phyloP scores from a whole-genome alignment of 2,113 vertebrate species.

The Orcinus orca region DNA sequence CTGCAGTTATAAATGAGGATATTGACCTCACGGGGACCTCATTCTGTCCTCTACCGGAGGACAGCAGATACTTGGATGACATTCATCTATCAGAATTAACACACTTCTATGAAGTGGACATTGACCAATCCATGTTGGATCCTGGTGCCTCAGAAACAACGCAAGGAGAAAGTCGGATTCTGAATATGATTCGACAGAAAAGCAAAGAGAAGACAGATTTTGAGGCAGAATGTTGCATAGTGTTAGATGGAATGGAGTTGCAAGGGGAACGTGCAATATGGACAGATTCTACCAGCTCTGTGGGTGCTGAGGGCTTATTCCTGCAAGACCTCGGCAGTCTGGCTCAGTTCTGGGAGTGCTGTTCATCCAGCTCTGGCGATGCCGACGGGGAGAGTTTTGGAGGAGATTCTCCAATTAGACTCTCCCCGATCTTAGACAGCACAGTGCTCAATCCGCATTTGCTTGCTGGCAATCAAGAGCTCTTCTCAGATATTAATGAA shows the following conservation, averaged over 20 bases:
- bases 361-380: constrained; percentile 95
- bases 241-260: constrained; percentile 97
- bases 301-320: constrained; percentile 91
- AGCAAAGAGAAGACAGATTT: constrained; percentile 94
- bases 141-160: constrained; percentile 99
- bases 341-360: constrained; percentile 98
- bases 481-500: constrained; percentile 92
- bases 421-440: constrained; percentile 92
- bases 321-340: constrained; percentile 94
- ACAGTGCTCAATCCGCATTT: constrained; percentile 89
- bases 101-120: constrained; percentile 99
- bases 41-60: constrained; percentile 94
- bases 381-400: constrained; percentile 96
- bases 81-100: constrained; percentile 98
- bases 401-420: constrained; percentile 92
- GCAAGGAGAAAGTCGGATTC: constrained; percentile 98
- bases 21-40: constrained; percentile 93
- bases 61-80: constrained; percentile 95
- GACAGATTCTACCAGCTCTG: constrained; percentile 91
- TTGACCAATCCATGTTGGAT: constrained; percentile 99
- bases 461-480: constrained; percentile 91
- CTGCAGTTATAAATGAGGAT: constrained; percentile 91
- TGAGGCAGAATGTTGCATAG: constrained; percentile 98
- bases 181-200: constrained; percentile 99
- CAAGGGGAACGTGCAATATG: constrained; percentile 99